A percentile compares a stretch with the other conserved stretches of the same genome.
These are phyloP conservation scores for Penaeus indicus DNA, from an alignment of 1,140 invertebrate genomes.

Conservation along the genomic window DNA sequence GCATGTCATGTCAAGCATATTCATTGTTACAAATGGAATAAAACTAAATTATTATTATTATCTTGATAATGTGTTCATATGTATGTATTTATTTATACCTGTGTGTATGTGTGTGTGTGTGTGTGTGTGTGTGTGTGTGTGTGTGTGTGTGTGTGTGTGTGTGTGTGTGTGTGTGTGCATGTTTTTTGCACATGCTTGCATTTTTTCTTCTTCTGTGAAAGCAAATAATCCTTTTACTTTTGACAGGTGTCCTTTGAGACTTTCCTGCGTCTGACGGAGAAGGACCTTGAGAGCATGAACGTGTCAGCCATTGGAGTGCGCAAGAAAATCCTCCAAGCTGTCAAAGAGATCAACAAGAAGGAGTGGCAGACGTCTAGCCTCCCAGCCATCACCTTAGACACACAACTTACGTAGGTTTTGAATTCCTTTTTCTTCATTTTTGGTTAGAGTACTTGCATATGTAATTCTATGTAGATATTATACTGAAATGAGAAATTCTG, in stretches of 20 bases:
- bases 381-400: conserved; percentile 69
- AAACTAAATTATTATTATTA: too few relatives aligned
- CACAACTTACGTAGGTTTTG: conserved; percentile 69
- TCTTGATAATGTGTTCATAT: too few relatives aligned
- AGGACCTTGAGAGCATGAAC: conserved; percentile 71
- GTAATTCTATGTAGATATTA: too few relatives aligned
- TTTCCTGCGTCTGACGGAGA: conserved; percentile 71
- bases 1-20: too few relatives aligned
- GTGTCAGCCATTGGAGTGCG: conserved; percentile 70
- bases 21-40: too few relatives aligned
- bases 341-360: conserved; percentile 71
- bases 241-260: conserved; percentile 60
- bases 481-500: too few relatives aligned
- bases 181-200: background rate
- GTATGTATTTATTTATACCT: too few relatives aligned
- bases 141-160: too few relatives aligned
- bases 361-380: conserved; percentile 72
- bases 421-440: too few relatives aligned
- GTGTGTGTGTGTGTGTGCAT: background rate
- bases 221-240: background rate
- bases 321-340: conserved; percentile 72
- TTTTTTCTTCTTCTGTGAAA: background rate
- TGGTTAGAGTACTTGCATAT: too few relatives aligned
- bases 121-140: too few relatives aligned
- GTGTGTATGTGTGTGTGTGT: too few relatives aligned